A percentile compares a stretch with the other conserved stretches of the same genome.
phyloP scores from a whole-genome alignment of 2,113 vertebrate genomes.

The Macrotus californicus region DNA sequence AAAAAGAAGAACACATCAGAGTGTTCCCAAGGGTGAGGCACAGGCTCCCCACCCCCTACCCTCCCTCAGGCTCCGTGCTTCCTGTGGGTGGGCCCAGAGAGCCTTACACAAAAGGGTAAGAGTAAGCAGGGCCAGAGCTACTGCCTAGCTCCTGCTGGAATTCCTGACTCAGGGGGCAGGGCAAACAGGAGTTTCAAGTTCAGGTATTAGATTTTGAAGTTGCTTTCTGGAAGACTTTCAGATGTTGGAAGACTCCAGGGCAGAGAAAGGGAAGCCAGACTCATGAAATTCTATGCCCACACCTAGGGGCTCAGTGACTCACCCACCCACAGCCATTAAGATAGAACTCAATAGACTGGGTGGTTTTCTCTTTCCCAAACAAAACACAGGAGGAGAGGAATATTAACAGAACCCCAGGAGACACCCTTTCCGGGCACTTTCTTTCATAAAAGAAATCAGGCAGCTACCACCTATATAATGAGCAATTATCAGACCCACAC shows the following conservation, averaged over 20 bases:
- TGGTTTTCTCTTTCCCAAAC: slow-evolving; percentile 45
- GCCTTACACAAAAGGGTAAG: neutral
- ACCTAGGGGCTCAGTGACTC: slow-evolving; percentile 35
- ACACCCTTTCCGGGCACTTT: neutral
- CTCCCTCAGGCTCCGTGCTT: neutral
- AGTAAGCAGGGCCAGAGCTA: neutral
- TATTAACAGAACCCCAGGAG: slow-evolving; percentile 4
- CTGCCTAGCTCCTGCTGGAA: neutral
- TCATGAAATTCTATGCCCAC: neutral
- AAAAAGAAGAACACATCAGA: neutral
- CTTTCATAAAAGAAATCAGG: neutral
- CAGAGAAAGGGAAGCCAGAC: neutral
- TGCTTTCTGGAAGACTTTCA: slow-evolving; percentile 1
- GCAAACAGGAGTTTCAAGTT: slow-evolving; percentile 52
- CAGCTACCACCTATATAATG: neutral
- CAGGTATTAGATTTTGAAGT: neutral
- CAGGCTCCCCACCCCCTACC: no score
- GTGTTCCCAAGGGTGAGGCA: neutral
- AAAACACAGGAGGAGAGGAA: neutral
- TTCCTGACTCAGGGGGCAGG: slow-evolving; percentile 44
- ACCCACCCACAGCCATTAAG: neutral
- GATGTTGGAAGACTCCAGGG: neutral
- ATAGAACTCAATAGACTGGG: slow-evolving; percentile 16
- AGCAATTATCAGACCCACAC: neutral
- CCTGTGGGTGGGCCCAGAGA: neutral